Evolutionary conservation across 2,797 vertebrate species (phyloP).

Genomic region (Poecilia velifera): DNA sequence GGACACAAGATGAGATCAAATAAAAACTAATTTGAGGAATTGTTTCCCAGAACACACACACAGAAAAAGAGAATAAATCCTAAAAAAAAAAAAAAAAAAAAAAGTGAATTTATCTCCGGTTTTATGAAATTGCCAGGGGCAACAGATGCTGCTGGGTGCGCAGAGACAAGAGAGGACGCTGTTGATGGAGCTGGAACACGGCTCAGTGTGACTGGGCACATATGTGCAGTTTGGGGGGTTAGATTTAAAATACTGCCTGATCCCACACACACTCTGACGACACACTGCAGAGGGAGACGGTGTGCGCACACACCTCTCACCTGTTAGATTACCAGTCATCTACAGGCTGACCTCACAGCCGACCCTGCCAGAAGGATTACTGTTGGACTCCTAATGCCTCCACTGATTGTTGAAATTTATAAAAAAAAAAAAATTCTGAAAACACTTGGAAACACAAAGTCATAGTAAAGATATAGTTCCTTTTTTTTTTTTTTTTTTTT

Average conservation of each 20-base stretch:
- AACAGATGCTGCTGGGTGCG: constrained; percentile 57
- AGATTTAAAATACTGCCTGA: constrained; percentile 33
- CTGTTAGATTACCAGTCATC: constrained; percentile 8
- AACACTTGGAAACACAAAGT: neutral
- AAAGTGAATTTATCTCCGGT: constrained; percentile 16
- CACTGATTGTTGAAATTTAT: neutral
- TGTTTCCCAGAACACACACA: neutral
- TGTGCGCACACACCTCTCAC: constrained; percentile 6
- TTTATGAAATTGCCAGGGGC: constrained; percentile 46
- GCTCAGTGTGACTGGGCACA: constrained; percentile 26
- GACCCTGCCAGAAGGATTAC: neutral
- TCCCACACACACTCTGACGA: constrained; percentile 1
- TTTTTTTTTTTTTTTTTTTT: neutral
- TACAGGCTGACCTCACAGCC: neutral
- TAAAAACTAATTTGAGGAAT: neutral
- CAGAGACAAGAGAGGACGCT: constrained; percentile 27
- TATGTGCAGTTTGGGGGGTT: constrained; percentile 49
- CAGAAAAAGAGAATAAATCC: constrained; percentile 5
- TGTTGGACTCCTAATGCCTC: neutral
- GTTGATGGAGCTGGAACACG: constrained; percentile 18
- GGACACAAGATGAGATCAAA: constrained; percentile 9
- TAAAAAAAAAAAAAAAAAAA: neutral
- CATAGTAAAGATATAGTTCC: neutral
- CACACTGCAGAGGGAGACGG: constrained; percentile 23
- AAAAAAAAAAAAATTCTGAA: neutral